These are phyloP conservation scores for Corythoichthys haematopterus DNA, from an alignment of 2,113 vertebrate genomes.

Conservation along the genomic window DNA sequence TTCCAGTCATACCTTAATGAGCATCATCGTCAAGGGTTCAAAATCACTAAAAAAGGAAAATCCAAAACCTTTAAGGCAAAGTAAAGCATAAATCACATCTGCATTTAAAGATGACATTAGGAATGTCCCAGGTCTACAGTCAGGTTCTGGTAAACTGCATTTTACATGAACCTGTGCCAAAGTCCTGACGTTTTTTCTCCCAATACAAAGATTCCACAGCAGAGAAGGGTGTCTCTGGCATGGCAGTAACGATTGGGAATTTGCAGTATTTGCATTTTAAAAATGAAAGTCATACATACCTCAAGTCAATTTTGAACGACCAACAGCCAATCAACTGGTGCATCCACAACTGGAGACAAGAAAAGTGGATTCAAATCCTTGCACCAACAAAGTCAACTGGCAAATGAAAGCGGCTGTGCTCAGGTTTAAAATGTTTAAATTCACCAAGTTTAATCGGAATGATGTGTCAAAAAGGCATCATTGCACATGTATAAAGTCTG, in stretches of 20 bases:
- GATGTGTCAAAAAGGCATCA: conserved; percentile 56
- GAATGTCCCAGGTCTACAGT: conserved; percentile 70
- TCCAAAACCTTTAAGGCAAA: not conserved
- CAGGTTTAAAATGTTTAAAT: conserved; percentile 6
- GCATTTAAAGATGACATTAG: not conserved
- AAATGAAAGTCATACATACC: not conserved
- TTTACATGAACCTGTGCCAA: conserved; percentile 69
- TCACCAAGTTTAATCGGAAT: conserved; percentile 58
- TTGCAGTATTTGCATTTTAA: too few relatives aligned
- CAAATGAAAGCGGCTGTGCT: conserved; percentile 7
- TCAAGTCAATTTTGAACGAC: rapidly evolving
- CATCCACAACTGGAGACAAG: not conserved
- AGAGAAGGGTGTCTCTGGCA: conserved; percentile 56
- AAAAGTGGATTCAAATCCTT: not conserved
- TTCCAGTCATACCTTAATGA: too few relatives aligned
- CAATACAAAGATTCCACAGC: conserved; percentile 63
- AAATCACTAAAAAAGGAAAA: not conserved
- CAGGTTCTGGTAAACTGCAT: conserved; percentile 50
- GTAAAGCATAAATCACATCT: not conserved
- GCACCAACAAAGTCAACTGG: rapidly evolving
- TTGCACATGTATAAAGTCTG: not conserved
- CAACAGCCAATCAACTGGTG: not conserved
- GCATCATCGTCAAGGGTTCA: not conserved
- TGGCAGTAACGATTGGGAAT: conserved; percentile 70
- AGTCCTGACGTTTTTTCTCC: conserved; percentile 66